Base-by-base conservation (phyloP, 2,113 vertebrate species). In the Mastomys natalensis region DNA sequence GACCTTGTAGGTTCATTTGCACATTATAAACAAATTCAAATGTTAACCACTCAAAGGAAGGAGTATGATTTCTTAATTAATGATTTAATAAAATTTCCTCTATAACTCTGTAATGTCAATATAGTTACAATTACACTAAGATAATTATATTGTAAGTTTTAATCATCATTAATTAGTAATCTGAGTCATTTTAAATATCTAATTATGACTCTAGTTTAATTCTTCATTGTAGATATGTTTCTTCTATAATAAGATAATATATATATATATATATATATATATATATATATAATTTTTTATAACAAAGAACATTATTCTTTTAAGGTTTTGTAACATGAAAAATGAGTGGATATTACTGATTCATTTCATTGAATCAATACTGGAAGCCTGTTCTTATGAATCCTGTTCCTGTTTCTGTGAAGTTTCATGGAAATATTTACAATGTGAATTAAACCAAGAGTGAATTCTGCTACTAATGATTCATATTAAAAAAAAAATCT, bases 281-380 rank as follows among this genome's bases (percentile, higher is more conserved):
- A 19, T 60, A 60, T 60, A 60, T 60, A 60, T 60, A 60, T 22
- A 22, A 6, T 60, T 60, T 60, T 60, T 55, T 48, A 72, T 85
- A 73, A 48, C 87, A 85, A 64, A 85, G 3, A 40, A 55, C 5
- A 21, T 90, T 84, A 89, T 62, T 89, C n/a, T 24, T 21, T 60
- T 80, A 81, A 95, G 43, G 43, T 84, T 96, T 95, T 89, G 31
- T 70, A 62, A 84, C 64, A 34, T 58, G 43, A 97, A 62, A 40
- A 80, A 16, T 24, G 4, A 80, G 5, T 62, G 24, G 7, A 8
- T 9, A 72, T 11, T 11, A 26, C 21, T 37, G 22, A 84, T 88
- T 19, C 45, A 15, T 90, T 91, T 84, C 37, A 89, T 51, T 82
- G 5, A 87, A 70, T 19, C 73, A 60, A 82, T 90, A 15, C 9